Conservation (phyloP, 2,113 vertebrate genomes). For the Campylorhamphus procurvoides region DNA sequence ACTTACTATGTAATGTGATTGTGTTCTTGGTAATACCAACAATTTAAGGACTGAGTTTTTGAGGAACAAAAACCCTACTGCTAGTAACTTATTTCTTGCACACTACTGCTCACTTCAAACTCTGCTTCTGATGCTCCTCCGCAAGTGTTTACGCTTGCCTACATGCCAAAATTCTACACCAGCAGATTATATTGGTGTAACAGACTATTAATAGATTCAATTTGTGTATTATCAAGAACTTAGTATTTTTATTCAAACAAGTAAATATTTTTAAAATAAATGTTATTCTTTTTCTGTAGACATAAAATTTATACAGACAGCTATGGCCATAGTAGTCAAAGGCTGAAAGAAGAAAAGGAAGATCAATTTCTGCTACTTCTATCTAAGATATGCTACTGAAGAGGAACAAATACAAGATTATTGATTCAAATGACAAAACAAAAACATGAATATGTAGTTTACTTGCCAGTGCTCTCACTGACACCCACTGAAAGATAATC, state of each 20-base stretch:
- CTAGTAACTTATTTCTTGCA: neutral
- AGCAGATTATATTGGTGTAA: neutral
- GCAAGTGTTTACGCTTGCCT: neutral
- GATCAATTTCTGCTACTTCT: neutral
- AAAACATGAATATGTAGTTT: neutral
- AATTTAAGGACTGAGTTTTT: neutral
- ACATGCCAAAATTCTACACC: neutral
- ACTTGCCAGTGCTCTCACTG: neutral
- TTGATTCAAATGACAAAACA: neutral
- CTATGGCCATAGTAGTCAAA: neutral
- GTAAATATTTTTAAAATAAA: neutral
- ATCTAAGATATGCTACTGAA: neutral
- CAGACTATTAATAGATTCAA: neutral
- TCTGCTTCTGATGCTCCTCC: neutral
- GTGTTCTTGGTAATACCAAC: neutral
- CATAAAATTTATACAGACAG: neutral
- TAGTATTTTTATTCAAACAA: neutral
- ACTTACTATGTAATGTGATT: neutral
- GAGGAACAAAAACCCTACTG: neutral
- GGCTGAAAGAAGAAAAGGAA: neutral
- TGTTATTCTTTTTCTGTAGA: neutral
- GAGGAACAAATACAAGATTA: neutral
- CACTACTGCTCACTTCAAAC: neutral
- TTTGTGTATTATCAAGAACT: neutral
- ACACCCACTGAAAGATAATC: neutral